Percentiles rank a stretch among this genome's conserved stretches.
These are phyloP conservation scores for Agrotis ipsilon DNA, from an alignment of 2,888 invertebrate species.

Conservation along the genomic window DNA sequence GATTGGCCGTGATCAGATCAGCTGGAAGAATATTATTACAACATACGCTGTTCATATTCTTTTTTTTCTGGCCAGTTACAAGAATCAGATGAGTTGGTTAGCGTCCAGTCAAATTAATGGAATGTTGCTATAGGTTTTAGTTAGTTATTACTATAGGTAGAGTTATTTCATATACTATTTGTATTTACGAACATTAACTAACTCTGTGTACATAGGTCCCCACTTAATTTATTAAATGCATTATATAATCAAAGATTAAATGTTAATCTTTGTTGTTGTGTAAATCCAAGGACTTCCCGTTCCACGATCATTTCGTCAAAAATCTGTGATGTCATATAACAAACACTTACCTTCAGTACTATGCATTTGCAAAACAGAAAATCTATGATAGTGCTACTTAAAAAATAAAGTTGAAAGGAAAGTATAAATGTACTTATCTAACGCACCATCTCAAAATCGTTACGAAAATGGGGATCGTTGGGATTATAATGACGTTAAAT, in stretches of 20 bases:
- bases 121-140: too few species aligned
- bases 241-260: too few species aligned
- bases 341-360: slow-evolving; percentile 39
- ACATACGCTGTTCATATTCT: background rate
- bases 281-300: slow-evolving; percentile 26
- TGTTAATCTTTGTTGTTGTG: too few species aligned
- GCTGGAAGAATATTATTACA: background rate
- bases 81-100: background rate
- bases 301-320: slow-evolving; percentile 17
- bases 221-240: slow-evolving; percentile 4
- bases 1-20: background rate
- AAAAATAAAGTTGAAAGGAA: too few species aligned
- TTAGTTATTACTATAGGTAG: too few species aligned
- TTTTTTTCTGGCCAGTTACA: background rate
- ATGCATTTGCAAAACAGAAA: slow-evolving; percentile 1
- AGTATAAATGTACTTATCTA: too few species aligned
- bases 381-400: slow-evolving; percentile 4
- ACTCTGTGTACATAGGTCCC: background rate
- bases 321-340: slow-evolving; percentile 37
- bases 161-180: too few species aligned
- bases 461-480: background rate
- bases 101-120: background rate
- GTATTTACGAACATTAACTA: too few species aligned
- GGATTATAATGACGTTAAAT: background rate
- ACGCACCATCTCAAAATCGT: background rate